Evolutionary conservation across 2,113 vertebrate species (phyloP).

Genomic region (Stigmatopora argus): DNA sequence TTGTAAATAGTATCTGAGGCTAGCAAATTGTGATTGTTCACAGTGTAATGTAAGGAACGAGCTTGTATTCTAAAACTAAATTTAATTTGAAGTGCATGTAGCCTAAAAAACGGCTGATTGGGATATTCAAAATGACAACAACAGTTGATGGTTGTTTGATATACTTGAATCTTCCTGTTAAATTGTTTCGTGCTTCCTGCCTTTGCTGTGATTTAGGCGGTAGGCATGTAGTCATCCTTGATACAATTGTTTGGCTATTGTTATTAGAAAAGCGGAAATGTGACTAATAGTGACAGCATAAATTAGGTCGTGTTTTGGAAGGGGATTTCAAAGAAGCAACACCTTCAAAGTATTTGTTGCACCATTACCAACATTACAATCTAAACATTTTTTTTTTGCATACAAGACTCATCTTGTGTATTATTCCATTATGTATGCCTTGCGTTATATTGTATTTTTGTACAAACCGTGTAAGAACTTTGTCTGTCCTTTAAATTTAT

Average conservation of each 20-base stretch:
- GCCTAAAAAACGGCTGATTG: not conserved
- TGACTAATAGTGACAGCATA: conserved; percentile 32
- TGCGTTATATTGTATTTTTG: not conserved
- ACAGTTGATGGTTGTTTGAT: not conserved
- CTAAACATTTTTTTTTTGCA: not conserved
- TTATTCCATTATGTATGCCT: not conserved
- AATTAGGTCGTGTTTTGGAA: conserved; percentile 5
- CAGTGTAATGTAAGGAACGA: not conserved
- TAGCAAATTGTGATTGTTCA: not conserved
- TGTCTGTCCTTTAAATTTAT: not conserved
- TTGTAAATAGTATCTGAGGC: not conserved
- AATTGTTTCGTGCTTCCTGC: conserved; percentile 1
- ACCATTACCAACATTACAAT: not conserved
- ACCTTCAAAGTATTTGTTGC: conserved; percentile 1
- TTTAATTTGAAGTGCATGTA: not conserved
- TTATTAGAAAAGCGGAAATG: conserved; percentile 36
- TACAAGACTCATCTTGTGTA: not conserved
- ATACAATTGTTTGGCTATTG: conserved; percentile 7
- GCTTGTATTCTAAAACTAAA: not conserved
- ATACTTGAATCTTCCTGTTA: not conserved
- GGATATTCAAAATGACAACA: not conserved
- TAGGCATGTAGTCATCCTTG: not conserved
- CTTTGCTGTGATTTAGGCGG: not conserved
- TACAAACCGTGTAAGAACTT: not conserved
- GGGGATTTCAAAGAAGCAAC: conserved; percentile 10